These are phyloP conservation scores for Rhynchonycteris naso DNA, from an alignment of 2,797 vertebrate genomes.

Conservation along the genomic window DNA sequence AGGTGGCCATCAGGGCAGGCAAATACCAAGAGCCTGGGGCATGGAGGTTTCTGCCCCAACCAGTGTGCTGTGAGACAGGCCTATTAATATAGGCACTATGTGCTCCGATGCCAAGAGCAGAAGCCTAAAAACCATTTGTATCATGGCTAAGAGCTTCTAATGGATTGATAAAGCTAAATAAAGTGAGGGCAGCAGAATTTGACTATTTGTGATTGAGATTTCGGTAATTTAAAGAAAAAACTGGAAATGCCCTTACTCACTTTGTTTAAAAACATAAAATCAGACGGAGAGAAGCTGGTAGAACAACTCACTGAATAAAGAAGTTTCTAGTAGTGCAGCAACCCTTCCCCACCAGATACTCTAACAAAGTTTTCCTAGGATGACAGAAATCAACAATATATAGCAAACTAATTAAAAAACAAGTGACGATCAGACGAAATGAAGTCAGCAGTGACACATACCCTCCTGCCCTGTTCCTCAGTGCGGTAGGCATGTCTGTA, in stretches of 20 bases:
- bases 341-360: not conserved
- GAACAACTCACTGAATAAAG: not conserved
- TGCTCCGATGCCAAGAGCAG: not conserved
- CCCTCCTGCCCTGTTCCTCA: constrained; percentile 96
- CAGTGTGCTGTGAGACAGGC: not conserved
- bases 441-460: constrained; percentile 77
- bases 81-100: not conserved
- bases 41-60: not conserved
- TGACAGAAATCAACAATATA: not conserved
- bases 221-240: constrained; percentile 59
- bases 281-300: not conserved
- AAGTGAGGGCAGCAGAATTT: constrained; percentile 53
- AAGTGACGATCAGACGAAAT: not conserved
- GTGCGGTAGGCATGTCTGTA: constrained; percentile 98
- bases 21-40: not conserved
- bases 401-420: not conserved
- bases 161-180: constrained; percentile 45
- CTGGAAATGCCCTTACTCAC: not conserved
- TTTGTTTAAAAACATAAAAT: constrained; percentile 37
- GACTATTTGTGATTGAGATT: constrained; percentile 55
- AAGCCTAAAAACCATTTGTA: constrained; percentile 12
- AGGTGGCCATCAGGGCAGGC: not conserved
- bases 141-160: constrained; percentile 57
- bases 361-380: not conserved
- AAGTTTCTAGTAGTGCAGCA: not conserved